These are phyloP conservation scores for Anthonomus grandis DNA, from an alignment of 1,140 invertebrate species.

Conservation along the genomic window DNA sequence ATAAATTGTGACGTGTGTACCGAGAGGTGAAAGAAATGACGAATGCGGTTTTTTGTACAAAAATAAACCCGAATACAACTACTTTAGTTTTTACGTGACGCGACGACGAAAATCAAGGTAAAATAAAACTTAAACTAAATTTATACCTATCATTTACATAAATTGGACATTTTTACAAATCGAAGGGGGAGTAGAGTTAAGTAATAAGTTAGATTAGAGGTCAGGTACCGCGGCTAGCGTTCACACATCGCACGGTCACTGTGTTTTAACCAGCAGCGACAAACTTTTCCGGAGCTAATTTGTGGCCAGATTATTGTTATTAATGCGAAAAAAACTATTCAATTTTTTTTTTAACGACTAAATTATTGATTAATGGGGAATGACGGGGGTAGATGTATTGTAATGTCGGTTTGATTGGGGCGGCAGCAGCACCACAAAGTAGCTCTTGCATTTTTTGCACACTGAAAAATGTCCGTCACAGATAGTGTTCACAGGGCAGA, in stretches of 20 bases:
- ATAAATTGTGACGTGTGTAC: too few species aligned
- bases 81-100: slow-evolving; percentile 13
- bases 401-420: slow-evolving; percentile 3
- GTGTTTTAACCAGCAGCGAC: slow-evolving; percentile 24
- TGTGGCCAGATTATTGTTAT: slow-evolving; percentile 37
- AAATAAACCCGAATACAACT: slow-evolving; percentile 25
- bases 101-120: slow-evolving; percentile 24
- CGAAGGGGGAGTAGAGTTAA: slow-evolving; percentile 45
- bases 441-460: slow-evolving; percentile 41
- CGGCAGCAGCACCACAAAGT: slow-evolving; percentile 39
- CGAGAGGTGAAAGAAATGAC: slow-evolving; percentile 31
- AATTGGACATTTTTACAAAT: slow-evolving; percentile 51
- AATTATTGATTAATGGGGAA: too few species aligned
- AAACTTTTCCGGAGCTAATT: slow-evolving; percentile 41
- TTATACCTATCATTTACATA: slow-evolving; percentile 50
- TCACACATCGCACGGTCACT: slow-evolving; percentile 39
- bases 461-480: slow-evolving; percentile 43
- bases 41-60: slow-evolving; percentile 29
- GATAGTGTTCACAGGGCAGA: slow-evolving; percentile 36
- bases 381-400: neutral
- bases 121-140: slow-evolving; percentile 48
- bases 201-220: slow-evolving; percentile 46
- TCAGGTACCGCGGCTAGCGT: slow-evolving; percentile 43
- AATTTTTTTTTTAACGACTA: neutral
- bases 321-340: neutral